These are phyloP conservation scores for Pegoplata infirma DNA, from an alignment of 2,888 invertebrate species.

Conservation along the genomic window DNA sequence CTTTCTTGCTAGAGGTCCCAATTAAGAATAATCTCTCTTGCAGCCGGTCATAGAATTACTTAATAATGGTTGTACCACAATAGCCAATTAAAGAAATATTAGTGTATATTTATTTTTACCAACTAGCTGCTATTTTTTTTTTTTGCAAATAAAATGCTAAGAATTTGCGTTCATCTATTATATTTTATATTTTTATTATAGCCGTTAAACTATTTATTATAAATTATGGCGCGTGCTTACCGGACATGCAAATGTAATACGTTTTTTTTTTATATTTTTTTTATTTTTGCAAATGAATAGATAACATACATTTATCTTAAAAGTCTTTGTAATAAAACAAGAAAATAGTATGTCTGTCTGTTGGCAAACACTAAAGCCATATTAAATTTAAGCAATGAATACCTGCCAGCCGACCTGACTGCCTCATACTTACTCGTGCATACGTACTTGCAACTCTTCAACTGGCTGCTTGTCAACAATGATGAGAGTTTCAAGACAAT, in stretches of 20 bases:
- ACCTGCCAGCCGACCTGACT: too few species aligned
- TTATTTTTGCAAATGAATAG: slow-evolving; percentile 25
- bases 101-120: too few species aligned
- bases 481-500: slow-evolving; percentile 42
- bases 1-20: too few species aligned
- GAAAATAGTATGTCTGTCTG: slow-evolving; percentile 17
- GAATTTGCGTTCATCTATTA: too few species aligned
- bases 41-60: too few species aligned
- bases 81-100: too few species aligned
- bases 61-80: too few species aligned
- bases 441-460: too few species aligned
- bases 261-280: neutral
- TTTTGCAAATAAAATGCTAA: too few species aligned
- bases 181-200: slow-evolving; percentile 2
- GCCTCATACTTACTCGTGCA: too few species aligned
- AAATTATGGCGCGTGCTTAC: slow-evolving; percentile 55
- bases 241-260: slow-evolving; percentile 56
- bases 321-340: slow-evolving; percentile 35
- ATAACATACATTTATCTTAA: slow-evolving; percentile 45
- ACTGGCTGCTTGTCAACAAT: slow-evolving; percentile 54
- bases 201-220: slow-evolving; percentile 53
- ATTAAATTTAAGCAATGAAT: slow-evolving; percentile 40
- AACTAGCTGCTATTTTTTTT: too few species aligned
- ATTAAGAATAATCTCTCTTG: too few species aligned
- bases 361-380: slow-evolving; percentile 33